Percentiles rank a stretch among this genome's conserved stretches.
phyloP scores from a whole-genome alignment of 2,797 vertebrate species.

The Catharus ustulatus region DNA sequence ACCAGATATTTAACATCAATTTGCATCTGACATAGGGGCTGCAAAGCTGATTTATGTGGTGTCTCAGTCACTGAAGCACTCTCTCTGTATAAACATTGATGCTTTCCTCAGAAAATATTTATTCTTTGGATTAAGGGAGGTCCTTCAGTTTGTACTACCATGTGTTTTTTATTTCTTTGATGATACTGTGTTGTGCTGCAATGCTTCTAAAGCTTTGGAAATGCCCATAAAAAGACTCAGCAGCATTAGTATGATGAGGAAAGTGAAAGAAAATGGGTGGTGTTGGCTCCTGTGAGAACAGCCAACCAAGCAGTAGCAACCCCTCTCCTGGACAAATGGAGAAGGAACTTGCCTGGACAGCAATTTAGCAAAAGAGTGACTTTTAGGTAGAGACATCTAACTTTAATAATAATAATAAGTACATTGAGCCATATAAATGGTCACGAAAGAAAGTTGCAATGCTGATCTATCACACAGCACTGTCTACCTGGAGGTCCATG shows the following conservation, averaged over 20 bases:
- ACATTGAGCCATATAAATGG: background rate
- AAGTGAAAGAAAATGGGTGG: background rate
- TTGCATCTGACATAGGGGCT: background rate
- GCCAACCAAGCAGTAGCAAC: background rate
- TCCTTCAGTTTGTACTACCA: background rate
- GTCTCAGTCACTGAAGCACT: background rate
- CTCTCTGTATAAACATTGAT: background rate
- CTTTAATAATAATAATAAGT: background rate
- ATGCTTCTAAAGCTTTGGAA: background rate
- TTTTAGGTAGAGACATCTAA: background rate
- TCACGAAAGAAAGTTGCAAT: background rate
- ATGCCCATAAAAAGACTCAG: background rate
- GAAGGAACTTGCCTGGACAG: background rate
- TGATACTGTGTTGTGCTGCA: background rate
- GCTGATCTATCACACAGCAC: background rate
- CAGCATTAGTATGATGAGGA: background rate
- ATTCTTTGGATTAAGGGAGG: background rate
- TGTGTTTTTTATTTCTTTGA: background rate
- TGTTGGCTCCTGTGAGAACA: background rate
- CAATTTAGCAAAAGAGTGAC: background rate
- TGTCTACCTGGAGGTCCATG: background rate
- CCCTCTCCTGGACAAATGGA: background rate
- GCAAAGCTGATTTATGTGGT: background rate
- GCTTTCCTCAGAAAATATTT: background rate
- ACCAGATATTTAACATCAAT: slow-evolving; percentile 9